Base-by-base conservation (phyloP, 2,797 vertebrate genomes). In the Yasuhikotakia modesta region DNA sequence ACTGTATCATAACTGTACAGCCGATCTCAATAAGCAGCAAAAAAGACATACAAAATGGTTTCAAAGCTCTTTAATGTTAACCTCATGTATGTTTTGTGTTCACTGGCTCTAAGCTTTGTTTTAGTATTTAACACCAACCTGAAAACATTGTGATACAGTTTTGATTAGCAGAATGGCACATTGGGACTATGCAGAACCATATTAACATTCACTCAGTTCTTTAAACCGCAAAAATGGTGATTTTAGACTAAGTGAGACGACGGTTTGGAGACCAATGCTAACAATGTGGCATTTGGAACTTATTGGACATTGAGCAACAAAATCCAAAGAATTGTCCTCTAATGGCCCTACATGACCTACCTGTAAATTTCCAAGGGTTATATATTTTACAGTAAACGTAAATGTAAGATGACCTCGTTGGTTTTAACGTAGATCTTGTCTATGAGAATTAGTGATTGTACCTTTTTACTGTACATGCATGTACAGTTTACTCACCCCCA, bases 291-390 rank as follows among this genome's bases (percentile, higher is more conserved):
- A 60, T 21, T 48, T 73, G 60, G 58, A 17, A 53, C 21, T 66
- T 27, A 27, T 27, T 27, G 27, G 27, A 27, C 27, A 27, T 27
- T 27, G 27, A 27, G 4, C 27, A 27, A 27, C 2, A 27, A 27
- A 73, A 72, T 79, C 84, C 72, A 84, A 84, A 85, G 80, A 85
- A 63, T 24, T 74, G 46, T 77, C 73, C 70, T 61, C 45, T 80
- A 69, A 60, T 7, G 7, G 24, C 4, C 53, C 53, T 22, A 22
- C 52, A 81, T 6, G 7, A 39, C 35, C 35, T 66, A 76, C 7
- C 13, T 39, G 52, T 61, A 27, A 13, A 75, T 55, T 55, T 79
- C 52, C 35, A 55, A 32, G 10, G 21, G 13, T 76, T 45, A 17
- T 67, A 57, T 55, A 11, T 32, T 52, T 75, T 53, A 65, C 39